A percentile compares a stretch with the other conserved stretches of the same genome.
These are phyloP conservation scores for Lepidurus arcticus DNA, from an alignment of 1,140 invertebrate genomes.

Conservation along the genomic window DNA sequence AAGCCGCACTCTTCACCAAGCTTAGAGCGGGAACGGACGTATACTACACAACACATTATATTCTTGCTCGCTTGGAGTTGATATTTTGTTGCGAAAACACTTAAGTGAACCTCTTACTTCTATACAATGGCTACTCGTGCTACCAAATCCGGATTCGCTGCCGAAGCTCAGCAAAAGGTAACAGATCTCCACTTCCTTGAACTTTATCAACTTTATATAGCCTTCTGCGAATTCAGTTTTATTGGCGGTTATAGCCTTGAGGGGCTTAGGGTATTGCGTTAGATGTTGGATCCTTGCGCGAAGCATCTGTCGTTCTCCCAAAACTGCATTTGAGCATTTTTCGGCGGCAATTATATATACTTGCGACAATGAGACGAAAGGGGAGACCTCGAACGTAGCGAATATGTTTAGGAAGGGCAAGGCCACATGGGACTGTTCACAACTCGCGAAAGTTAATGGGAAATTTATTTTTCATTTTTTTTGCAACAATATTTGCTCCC, in stretches of 20 bases:
- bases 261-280: neutral
- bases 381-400: neutral
- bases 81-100: neutral
- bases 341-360: neutral
- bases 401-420: neutral
- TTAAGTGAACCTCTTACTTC: neutral
- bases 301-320: neutral
- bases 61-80: neutral
- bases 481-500: neutral
- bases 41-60: neutral
- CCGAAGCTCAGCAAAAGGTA: slow-evolving; percentile 87
- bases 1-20: neutral
- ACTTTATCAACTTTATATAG: neutral
- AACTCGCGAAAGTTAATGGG: neutral
- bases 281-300: slow-evolving; percentile 13
- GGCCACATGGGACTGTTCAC: neutral
- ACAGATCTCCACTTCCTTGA: neutral
- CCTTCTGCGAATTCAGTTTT: neutral
- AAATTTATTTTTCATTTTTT: neutral
- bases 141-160: slow-evolving; percentile 87
- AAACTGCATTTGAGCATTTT: neutral
- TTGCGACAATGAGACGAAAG: neutral
- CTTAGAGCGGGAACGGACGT: neutral
- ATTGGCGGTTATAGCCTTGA: neutral
- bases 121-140: slow-evolving; percentile 59